Percentiles rank a stretch among this genome's conserved stretches.
These are phyloP conservation scores for Chaenogobius annularis DNA, from an alignment of 2,113 vertebrate genomes.

Conservation along the genomic window DNA sequence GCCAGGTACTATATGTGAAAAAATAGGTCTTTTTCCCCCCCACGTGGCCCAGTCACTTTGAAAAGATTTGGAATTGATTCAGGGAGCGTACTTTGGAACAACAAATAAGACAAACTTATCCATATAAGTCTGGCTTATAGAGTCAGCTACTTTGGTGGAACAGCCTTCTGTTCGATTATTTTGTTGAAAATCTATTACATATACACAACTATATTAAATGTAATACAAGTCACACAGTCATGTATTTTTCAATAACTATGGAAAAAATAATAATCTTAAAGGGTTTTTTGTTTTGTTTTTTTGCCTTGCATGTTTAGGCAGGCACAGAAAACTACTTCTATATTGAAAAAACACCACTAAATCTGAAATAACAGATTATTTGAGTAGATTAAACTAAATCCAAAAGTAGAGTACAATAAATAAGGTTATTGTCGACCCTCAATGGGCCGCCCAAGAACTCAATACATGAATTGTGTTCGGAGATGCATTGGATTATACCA, in stretches of 20 bases:
- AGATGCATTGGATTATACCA: slow-evolving; percentile 61
- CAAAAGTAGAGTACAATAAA: slow-evolving; percentile 3
- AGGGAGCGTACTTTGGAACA: not conserved
- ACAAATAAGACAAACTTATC: not conserved
- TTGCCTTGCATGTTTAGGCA: not conserved
- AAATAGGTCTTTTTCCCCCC: not conserved
- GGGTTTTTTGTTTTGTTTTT: too few relatives aligned
- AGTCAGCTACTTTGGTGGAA: not conserved
- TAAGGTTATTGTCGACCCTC: not conserved
- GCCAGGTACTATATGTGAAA: not conserved
- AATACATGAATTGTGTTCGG: slow-evolving; percentile 40
- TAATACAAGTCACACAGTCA: not conserved
- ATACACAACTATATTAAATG: not conserved
- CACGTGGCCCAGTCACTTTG: not conserved
- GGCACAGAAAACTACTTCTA: not conserved
- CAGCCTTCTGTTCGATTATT: not conserved
- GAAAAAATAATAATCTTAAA: not conserved
- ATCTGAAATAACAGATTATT: not conserved
- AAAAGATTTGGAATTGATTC: not conserved
- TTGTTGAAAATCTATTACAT: not conserved
- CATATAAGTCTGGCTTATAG: not conserved
- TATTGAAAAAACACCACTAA: not conserved
- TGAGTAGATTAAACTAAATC: slow-evolving; percentile 7
- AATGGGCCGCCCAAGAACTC: slow-evolving; percentile 3
- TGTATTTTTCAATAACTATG: not conserved